Base-by-base conservation (phyloP, 2,888 invertebrate genomes). In the Melitaea athalia region DNA sequence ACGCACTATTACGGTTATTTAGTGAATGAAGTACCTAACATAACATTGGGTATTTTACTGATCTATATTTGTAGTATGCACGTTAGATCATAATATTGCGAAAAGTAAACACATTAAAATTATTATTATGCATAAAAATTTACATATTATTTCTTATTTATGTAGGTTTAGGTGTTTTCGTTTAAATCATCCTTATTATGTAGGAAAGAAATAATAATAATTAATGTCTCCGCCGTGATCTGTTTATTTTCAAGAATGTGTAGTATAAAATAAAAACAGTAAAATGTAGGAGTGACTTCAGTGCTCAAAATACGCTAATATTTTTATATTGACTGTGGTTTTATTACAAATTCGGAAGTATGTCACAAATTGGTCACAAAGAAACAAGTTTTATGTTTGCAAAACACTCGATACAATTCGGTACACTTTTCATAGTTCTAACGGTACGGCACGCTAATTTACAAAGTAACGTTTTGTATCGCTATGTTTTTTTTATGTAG, bases 371-470 rank as follows among this genome's bases (percentile, higher is more conserved):
- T 65, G 70, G 67, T 69, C 71, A 64, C 67, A 42, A 59, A 67
- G 67, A 68, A 81, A 83, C 79, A 66, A 80, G 82, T 83, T 82
- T 78, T 74, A 78, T 81, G 78, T 82, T 81, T 80, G 80, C 80
- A 79, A 84, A 84, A 17, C 72, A 45, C 33, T 72, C 77, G n/a
- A 33, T 6, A 33, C 11, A 31, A 82, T 42, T 57, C 11, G 31
- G 38, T 57, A 57, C 42, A 57, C 31, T 42, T 38, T 42, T 57
- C 38, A 15, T 57, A 57, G 38, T 15, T 57, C 42, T 57, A 42
- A 57, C 57, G 38, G 57, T 57, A 57, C 57, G 53, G n/a, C 53
- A 55, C 53, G 14, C 6, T 55, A n/a, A 55, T 55, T 55, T 55
- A 5, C 53, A 33, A 55, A 33, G n/a, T 55, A 55, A 55, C 53